phyloP scores from a whole-genome alignment of 2,888 invertebrate species.

The Smittia aterrima region DNA sequence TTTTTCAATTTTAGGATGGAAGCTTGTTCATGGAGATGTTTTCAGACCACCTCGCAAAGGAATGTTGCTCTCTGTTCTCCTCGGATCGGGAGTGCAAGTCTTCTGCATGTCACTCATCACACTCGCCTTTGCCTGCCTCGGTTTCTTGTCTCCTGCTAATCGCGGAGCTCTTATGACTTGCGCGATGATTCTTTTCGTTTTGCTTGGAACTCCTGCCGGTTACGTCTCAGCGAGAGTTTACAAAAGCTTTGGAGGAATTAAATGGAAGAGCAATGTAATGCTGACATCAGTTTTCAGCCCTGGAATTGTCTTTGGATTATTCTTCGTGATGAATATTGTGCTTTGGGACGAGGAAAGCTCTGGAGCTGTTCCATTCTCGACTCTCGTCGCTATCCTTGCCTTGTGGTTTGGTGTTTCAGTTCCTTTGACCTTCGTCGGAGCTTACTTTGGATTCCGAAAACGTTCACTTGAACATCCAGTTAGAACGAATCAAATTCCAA shows the following conservation, averaged over 20 bases:
- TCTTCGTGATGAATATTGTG: constrained; percentile 95
- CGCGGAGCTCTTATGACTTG: constrained; percentile 98
- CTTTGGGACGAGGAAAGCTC: constrained; percentile 96
- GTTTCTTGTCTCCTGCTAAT: constrained; percentile 97
- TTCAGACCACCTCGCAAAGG: constrained; percentile 95
- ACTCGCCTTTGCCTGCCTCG: constrained; percentile 96
- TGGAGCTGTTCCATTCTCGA: constrained; percentile 95
- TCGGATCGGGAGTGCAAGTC: constrained; percentile 95
- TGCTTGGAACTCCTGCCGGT: constrained; percentile 94
- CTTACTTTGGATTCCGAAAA: constrained; percentile 98
- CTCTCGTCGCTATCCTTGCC: constrained; percentile 86
- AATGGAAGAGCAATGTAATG: constrained; percentile 98
- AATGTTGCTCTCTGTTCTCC: constrained; percentile 90
- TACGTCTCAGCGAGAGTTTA: constrained; percentile 96
- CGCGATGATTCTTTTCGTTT: constrained; percentile 93
- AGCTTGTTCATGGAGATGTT: constrained; percentile 96
- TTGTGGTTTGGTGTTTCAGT: constrained; percentile 99
- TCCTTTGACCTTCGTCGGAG: constrained; percentile 95
- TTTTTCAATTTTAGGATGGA: constrained; percentile 66
- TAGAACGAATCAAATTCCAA: constrained; percentile 96
- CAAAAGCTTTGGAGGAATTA: constrained; percentile 97
- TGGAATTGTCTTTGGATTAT: constrained; percentile 93
- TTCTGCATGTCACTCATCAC: constrained; percentile 95
- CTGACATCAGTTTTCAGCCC: constrained; percentile 95
- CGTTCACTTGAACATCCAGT: constrained; percentile 95